Percentiles rank a stretch among this genome's conserved stretches.
These are phyloP conservation scores for Zygogramma bicolorata DNA, from an alignment of 2,888 invertebrate species.

Conservation along the genomic window DNA sequence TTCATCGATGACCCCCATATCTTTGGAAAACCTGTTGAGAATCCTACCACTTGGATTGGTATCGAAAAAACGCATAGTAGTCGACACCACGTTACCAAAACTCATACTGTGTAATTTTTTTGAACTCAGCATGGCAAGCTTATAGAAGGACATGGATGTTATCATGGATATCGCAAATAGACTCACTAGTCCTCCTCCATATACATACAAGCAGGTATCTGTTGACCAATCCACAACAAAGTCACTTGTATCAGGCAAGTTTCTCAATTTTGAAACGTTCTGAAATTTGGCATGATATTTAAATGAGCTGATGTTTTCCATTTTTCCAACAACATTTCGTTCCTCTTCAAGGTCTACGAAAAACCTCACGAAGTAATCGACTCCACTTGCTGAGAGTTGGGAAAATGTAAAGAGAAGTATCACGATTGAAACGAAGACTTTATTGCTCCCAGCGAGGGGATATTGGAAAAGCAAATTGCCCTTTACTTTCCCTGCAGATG, in stretches of 20 bases:
- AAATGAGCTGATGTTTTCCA: too few relatives aligned
- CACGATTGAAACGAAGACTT: conserved; percentile 68
- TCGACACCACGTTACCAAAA: conserved; percentile 71
- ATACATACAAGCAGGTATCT: conserved; percentile 73
- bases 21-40: conserved; percentile 85
- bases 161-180: conserved; percentile 68
- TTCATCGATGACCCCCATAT: conserved; percentile 84
- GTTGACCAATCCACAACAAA: conserved; percentile 49
- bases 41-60: conserved; percentile 85
- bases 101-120: conserved; percentile 77
- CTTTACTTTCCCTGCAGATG: conserved; percentile 72
- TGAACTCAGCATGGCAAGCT: conserved; percentile 74
- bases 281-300: too few relatives aligned
- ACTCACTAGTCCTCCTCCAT: conserved; percentile 63
- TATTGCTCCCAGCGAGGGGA: conserved; percentile 70
- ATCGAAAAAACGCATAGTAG: conserved; percentile 82
- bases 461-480: conserved; percentile 73
- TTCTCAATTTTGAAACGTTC: too few relatives aligned
- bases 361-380: conserved; percentile 81
- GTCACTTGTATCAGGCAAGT: too few relatives aligned
- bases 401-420: conserved; percentile 70
- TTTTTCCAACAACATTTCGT: conserved; percentile 21
- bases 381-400: conserved; percentile 74
- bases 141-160: conserved; percentile 74
- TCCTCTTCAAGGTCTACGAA: conserved; percentile 69